A percentile compares a stretch with the other conserved stretches of the same genome.
Evolutionary conservation across 2,888 invertebrate species (phyloP).

Genomic region (Pheosia gnoma): DNA sequence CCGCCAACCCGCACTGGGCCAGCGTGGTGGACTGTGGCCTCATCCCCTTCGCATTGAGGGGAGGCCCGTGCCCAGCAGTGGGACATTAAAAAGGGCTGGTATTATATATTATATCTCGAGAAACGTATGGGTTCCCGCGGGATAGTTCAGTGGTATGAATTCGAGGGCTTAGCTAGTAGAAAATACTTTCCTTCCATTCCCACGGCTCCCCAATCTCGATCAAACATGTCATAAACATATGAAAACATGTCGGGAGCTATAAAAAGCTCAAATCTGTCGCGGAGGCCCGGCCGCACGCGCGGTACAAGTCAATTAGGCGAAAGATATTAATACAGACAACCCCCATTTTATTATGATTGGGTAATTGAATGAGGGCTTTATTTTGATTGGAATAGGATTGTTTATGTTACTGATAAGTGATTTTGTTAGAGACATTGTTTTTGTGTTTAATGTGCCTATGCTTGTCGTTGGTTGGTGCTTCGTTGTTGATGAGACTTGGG

Average conservation of each 20-base stretch:
- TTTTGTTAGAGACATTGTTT: neutral
- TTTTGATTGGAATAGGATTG: neutral
- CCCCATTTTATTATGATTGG: slow-evolving; percentile 24
- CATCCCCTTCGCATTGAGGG: too few relatives aligned
- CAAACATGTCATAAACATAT: slow-evolving; percentile 51
- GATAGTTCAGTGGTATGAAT: too few relatives aligned
- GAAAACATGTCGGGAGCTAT: slow-evolving; percentile 62
- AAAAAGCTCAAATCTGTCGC: slow-evolving; percentile 54
- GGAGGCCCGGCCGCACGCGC: slow-evolving; percentile 59
- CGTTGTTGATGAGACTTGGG: too few relatives aligned
- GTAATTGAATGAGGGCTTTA: slow-evolving; percentile 17
- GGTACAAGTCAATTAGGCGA: slow-evolving; percentile 60
- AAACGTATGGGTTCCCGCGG: too few relatives aligned
- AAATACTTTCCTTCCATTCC: slow-evolving; percentile 38
- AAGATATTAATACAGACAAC: slow-evolving; percentile 56
- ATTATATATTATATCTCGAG: too few relatives aligned
- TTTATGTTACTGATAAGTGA: slow-evolving; percentile 12
- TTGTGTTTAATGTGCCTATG: too few relatives aligned
- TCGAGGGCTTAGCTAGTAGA: neutral
- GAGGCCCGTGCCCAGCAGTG: too few relatives aligned
- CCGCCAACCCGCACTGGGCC: too few relatives aligned
- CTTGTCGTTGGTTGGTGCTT: too few relatives aligned
- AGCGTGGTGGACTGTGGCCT: too few relatives aligned
- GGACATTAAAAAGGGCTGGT: too few relatives aligned
- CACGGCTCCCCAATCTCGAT: slow-evolving; percentile 42